Base-by-base conservation (phyloP, 2,888 invertebrate species). In the Cynaeus angustus region DNA sequence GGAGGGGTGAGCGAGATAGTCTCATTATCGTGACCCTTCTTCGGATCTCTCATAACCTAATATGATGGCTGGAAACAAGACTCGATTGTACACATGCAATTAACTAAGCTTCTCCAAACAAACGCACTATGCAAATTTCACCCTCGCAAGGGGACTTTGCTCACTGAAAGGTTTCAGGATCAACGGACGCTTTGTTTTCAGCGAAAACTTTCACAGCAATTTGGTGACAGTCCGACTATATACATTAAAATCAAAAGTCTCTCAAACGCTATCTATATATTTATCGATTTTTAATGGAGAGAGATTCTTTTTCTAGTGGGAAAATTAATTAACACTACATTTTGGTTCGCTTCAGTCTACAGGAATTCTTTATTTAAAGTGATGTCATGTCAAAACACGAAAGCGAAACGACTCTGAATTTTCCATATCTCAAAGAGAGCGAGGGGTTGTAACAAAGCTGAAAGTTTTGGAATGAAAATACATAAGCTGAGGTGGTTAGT, bases 101-200 rank as follows among this genome's bases (percentile, higher is more conserved):
- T 76, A 76, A 71, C 71, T 72, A 68, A 72, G 74, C 74, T 68
- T 64, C 62, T 71, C 70, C 75, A 75, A 75, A 75, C 74, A 75
- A 71, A 72, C 72, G 71, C 65, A 56, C 58, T 74, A 77, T 77
- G 77, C 73, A 77, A 76, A 77, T 77, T 48, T 28, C 21, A 13
- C 46, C 28, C 48, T 28, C 37, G 10, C 26, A 14, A 13, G 55
- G 52, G 62, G 30, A 41, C 41, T 37, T 55, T 38, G n/a, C 16
- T 13, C 10, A n/a, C 38, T 50, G 30, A 50, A 37, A 38, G 55
- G 55, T 55, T 55, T n/a, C 38, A 38, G 33, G 55, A 55, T 55
- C 37, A 53, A 13, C 53, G 37, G 53, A 37, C 37, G 53, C 37
- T 53, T 37, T 37, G 14, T 53, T 53, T 50, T 37, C 3, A 41